Conservation (phyloP, 2,113 vertebrate species). For the Pitta sordida region DNA sequence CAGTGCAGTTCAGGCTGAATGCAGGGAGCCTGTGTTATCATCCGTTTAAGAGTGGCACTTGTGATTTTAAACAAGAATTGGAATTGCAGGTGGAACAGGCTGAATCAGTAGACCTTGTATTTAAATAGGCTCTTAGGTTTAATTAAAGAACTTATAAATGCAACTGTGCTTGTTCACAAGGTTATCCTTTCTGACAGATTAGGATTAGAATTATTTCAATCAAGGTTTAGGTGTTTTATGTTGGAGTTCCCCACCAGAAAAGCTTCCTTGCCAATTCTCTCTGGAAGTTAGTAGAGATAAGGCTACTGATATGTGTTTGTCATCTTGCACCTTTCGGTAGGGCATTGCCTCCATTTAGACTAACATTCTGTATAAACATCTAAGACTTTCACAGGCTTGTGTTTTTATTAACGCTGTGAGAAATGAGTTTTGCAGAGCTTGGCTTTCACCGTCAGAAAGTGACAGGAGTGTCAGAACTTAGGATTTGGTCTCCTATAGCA, state of each 20-base stretch:
- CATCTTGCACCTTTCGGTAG: not conserved
- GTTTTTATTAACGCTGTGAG: not conserved
- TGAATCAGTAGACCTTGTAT: not conserved
- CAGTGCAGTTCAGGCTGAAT: not conserved
- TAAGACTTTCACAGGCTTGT: not conserved
- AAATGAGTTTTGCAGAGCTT: not conserved
- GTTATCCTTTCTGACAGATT: not conserved
- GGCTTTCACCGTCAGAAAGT: not conserved
- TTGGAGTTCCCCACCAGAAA: accelerated
- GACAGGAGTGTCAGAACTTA: not conserved
- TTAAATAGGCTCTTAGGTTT: not conserved
- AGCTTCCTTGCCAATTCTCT: not conserved
- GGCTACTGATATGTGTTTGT: not conserved
- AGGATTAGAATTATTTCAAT: not conserved
- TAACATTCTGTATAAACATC: not conserved
- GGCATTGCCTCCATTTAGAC: not conserved
- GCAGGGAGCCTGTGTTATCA: not conserved
- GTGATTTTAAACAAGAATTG: not conserved
- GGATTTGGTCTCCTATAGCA: not conserved
- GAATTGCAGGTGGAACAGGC: not conserved
- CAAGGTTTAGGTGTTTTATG: not conserved
- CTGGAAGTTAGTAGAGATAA: not conserved
- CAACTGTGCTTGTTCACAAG: not conserved
- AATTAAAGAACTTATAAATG: not conserved
- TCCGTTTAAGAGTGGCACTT: not conserved